Percentiles rank a stretch among this genome's conserved stretches.
Conservation (phyloP, 1,140 invertebrate genomes). For the Cydia splendana region DNA sequence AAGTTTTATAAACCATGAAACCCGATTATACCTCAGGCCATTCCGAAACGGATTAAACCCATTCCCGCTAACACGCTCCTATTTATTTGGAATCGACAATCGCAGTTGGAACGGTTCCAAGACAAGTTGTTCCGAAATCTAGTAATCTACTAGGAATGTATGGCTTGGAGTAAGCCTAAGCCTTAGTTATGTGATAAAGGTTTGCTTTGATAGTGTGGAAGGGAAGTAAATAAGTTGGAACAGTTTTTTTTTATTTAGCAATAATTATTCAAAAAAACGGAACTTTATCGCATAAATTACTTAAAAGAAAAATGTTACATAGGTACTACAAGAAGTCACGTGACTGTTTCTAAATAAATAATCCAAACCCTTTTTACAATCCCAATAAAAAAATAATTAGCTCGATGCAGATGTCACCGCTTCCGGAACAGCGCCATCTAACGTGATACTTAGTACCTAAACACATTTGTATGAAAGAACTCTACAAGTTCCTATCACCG, state of each 20-base stretch:
- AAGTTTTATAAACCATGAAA: not conserved
- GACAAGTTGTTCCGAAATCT: constrained; percentile 18
- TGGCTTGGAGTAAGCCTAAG: not conserved
- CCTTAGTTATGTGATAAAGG: not conserved
- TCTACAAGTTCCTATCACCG: not conserved
- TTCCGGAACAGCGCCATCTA: no score
- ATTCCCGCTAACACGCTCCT: constrained; percentile 4
- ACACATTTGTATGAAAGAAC: no score
- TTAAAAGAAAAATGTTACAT: no score
- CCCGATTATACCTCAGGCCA: not conserved
- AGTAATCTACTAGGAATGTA: not conserved
- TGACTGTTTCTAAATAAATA: no score
- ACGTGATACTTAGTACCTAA: no score
- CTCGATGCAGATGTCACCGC: no score
- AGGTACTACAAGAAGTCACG: no score
- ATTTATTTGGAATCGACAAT: constrained; percentile 8
- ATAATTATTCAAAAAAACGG: no score
- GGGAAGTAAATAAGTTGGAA: not conserved
- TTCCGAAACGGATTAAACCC: not conserved
- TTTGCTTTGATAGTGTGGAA: not conserved
- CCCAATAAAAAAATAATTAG: no score
- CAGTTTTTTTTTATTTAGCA: no score
- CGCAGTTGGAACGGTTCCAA: not conserved
- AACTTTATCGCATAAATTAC: no score
- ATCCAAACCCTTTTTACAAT: no score